Conservation (phyloP, 2,888 invertebrate genomes). For the Agonopterix alstromeriana region DNA sequence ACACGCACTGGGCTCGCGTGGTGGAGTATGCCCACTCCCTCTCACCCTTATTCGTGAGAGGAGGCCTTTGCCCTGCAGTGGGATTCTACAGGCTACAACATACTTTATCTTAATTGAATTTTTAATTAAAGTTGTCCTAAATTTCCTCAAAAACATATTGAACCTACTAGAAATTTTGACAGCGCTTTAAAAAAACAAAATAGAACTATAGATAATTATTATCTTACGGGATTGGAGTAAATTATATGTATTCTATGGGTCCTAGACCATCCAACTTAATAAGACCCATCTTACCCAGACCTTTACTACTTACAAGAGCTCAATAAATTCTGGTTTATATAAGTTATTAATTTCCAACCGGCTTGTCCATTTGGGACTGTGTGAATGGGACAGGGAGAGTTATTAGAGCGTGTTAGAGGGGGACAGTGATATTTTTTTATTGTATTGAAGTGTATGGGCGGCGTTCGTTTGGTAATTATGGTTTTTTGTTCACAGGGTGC, state of each 20-base stretch:
- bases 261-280: constrained; percentile 3
- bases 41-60: too few relatives aligned
- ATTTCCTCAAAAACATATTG: neutral
- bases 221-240: constrained; percentile 13
- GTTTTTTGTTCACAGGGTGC: constrained; percentile 7
- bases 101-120: too few relatives aligned
- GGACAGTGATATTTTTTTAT: constrained; percentile 5
- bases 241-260: constrained; percentile 12
- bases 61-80: too few relatives aligned
- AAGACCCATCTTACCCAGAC: neutral
- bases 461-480: constrained; percentile 8
- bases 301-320: neutral
- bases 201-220: constrained; percentile 12
- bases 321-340: neutral
- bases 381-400: constrained; percentile 2
- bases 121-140: constrained; percentile 1
- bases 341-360: constrained; percentile 9
- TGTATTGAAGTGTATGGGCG: constrained; percentile 5
- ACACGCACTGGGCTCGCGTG: too few relatives aligned
- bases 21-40: too few relatives aligned
- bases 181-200: constrained; percentile 11
- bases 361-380: constrained; percentile 5
- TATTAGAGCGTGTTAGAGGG: constrained; percentile 5
- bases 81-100: too few relatives aligned
- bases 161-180: constrained; percentile 6